Conservation (phyloP, 2,113 vertebrate genomes). For the Sinocyclocheilus anophthalmus region DNA sequence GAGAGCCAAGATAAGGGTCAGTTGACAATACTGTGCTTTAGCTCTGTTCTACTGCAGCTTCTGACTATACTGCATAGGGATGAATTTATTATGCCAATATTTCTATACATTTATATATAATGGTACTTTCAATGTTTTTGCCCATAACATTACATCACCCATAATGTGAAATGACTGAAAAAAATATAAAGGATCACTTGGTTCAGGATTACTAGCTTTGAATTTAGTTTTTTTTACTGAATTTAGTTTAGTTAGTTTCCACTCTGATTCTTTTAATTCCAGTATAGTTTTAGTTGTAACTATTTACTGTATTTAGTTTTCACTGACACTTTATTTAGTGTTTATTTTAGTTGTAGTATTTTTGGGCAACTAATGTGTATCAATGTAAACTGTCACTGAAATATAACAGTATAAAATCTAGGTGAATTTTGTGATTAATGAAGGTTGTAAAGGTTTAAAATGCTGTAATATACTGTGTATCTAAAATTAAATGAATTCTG, state of each 20-base stretch:
- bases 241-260: neutral
- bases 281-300: neutral
- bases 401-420: too few species aligned
- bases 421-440: too few species aligned
- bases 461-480: neutral
- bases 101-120: neutral
- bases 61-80: neutral
- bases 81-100: neutral
- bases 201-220: neutral
- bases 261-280: neutral
- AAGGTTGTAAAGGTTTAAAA: neutral
- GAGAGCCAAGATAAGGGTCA: neutral
- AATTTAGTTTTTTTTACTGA: neutral
- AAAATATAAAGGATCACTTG: neutral
- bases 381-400: too few species aligned
- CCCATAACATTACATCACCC: neutral
- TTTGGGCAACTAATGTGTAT: neutral
- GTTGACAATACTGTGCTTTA: neutral
- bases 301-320: neutral
- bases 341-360: neutral
- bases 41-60: neutral
- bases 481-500: neutral
- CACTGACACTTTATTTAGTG: neutral
- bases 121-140: neutral
- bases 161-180: neutral